phyloP scores from a whole-genome alignment of 1,140 invertebrate species.

The Cyclargus thomasi region DNA sequence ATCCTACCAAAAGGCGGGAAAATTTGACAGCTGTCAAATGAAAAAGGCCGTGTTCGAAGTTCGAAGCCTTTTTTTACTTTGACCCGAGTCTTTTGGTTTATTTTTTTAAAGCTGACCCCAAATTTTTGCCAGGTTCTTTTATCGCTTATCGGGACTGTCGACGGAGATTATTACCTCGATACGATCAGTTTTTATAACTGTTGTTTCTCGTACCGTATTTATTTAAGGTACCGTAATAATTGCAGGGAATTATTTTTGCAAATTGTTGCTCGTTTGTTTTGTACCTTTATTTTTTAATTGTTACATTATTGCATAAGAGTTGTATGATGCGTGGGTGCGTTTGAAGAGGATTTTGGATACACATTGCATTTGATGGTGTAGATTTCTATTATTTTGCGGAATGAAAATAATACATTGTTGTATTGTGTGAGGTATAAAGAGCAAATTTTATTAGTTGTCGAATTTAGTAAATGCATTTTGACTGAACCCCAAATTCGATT shows the following conservation, averaged over 20 bases:
- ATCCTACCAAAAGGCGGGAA: not conserved
- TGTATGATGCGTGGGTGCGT: no score
- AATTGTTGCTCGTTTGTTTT: not conserved
- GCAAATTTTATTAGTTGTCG: no score
- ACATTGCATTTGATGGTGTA: no score
- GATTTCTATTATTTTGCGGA: no score
- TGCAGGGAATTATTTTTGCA: not conserved
- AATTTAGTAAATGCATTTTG: no score
- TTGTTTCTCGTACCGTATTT: not conserved
- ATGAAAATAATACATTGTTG: no score
- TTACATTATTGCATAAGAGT: no score
- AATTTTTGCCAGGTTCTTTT: not conserved
- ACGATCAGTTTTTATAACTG: not conserved
- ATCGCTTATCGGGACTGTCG: not conserved
- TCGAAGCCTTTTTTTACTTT: not conserved
- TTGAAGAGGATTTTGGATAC: no score
- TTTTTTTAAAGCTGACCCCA: not conserved
- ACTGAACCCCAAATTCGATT: no score
- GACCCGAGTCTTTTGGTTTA: not conserved
- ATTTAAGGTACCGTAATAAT: slow-evolving; percentile 1
- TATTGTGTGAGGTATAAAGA: no score
- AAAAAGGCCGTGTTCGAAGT: not conserved
- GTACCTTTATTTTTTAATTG: no score
- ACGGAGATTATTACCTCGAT: not conserved
- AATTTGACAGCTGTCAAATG: not conserved